Base-by-base conservation (phyloP, 1,140 invertebrate genomes). In the Ephestia elutella region DNA sequence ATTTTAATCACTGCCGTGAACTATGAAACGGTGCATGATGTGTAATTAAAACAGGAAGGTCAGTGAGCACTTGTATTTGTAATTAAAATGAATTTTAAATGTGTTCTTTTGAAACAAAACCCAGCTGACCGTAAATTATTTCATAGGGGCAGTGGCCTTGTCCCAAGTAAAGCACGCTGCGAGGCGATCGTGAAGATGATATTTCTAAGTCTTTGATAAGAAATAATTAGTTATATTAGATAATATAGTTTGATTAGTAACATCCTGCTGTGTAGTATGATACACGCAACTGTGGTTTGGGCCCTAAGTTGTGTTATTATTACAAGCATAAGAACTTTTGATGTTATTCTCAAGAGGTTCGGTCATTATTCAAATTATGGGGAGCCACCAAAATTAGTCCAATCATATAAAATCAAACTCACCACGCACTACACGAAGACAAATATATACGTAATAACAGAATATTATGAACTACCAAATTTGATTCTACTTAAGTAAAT, bases 1-100 rank as follows among this genome's bases (percentile, higher is more conserved):
- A 80, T 77, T 83, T 79, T 86, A 84, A 85, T 85, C 79, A 83
- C 70, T 82, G 75, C 85, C 82, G 85, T 87, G 85, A 87, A 87
- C 85, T 87, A 86, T 87, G 84, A 79, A 80, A 75, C 76, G 60
- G 65, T 66, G 70, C 66, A 75, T 65, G 71, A 63, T 65, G 63
- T 73, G 67, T 80, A 83, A 86, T 86, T 86, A 86, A 78, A 82
- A 73, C 70, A 67, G 80, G 78, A 87, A 86, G 85, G 85, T 87
- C 85, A 87, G 75, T 85, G 82, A 80, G 85, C 82, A 87, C 73
- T 63, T 59, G 72, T 77, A 71, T 79, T 72, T 75, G 76, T 84
- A 87, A 87, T 84, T 75, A 83, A 74, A 85, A 82, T 81, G 77
- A 87, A 86, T 82, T 85, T 82, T 74, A 81, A 82, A 84, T 75